Conservation (phyloP, 2,113 vertebrate species). For the Emydocephalus ijimae region DNA sequence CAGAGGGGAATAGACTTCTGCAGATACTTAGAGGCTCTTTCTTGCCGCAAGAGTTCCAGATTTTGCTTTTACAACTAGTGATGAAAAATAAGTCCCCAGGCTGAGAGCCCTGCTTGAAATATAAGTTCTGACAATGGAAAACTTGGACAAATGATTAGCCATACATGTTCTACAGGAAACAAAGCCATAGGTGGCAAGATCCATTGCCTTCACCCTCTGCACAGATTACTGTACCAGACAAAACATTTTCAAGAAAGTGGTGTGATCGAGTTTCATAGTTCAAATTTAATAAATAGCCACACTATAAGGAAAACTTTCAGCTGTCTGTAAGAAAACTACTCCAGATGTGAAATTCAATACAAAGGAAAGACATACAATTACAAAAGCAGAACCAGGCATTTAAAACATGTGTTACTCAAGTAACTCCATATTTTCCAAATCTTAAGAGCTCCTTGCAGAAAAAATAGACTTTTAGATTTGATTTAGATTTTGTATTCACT, state of each 20-base stretch:
- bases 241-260: conserved; percentile 18
- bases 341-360: conserved; percentile 19
- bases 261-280: conserved; percentile 8
- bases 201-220: not conserved
- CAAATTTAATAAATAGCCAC: conserved; percentile 14
- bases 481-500: conserved; percentile 36
- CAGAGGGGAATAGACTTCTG: not conserved
- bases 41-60: not conserved
- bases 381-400: conserved; percentile 34
- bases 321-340: conserved; percentile 27
- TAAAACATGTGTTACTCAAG: conserved; percentile 27
- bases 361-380: conserved; percentile 27
- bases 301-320: conserved; percentile 6
- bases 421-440: conserved; percentile 5
- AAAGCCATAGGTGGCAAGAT: conserved; percentile 12
- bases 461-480: conserved; percentile 39
- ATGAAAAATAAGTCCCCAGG: not conserved
- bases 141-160: conserved; percentile 8
- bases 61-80: not conserved
- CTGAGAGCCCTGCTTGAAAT: not conserved
- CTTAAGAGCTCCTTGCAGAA: conserved; percentile 19
- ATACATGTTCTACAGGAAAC: conserved; percentile 20
- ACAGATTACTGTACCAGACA: not conserved
- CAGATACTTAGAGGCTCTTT: not conserved
- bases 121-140: not conserved